phyloP scores from a whole-genome alignment of 2,797 vertebrate species.

The Pangasius macronema region DNA sequence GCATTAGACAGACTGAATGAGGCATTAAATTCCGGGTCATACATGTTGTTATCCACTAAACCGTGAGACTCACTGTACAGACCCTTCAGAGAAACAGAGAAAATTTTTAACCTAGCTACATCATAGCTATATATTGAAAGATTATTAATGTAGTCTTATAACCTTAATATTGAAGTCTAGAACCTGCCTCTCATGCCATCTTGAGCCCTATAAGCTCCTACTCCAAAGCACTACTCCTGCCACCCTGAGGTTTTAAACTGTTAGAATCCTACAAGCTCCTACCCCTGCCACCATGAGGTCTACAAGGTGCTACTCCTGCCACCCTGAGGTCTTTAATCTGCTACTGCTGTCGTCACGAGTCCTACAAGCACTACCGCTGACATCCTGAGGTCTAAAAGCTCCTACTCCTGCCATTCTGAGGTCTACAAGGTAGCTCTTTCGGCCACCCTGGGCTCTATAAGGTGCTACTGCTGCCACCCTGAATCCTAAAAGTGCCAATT shows the following conservation, averaged over 20 bases:
- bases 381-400: background rate
- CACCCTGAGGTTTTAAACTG: background rate
- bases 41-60: conserved; percentile 79
- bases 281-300: background rate
- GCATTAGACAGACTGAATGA: conserved; percentile 71
- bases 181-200: too few species aligned
- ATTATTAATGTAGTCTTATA: background rate
- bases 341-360: background rate
- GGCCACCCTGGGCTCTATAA: too few species aligned
- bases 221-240: background rate
- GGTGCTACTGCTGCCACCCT: background rate
- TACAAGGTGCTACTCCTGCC: background rate
- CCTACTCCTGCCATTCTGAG: background rate
- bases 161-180: too few species aligned
- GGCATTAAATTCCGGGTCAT: conserved; percentile 73
- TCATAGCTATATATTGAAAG: background rate
- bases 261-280: background rate
- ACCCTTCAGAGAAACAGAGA: conserved; percentile 63
- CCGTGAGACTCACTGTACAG: conserved; percentile 80
- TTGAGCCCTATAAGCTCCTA: too few species aligned
- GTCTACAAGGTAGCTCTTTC: too few species aligned
- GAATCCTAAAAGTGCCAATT: background rate
- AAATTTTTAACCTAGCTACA: too few species aligned
- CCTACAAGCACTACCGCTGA: background rate
- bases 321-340: background rate